Evolutionary conservation across 2,888 invertebrate genomes (phyloP).

Genomic region (Pollenia angustigena): DNA sequence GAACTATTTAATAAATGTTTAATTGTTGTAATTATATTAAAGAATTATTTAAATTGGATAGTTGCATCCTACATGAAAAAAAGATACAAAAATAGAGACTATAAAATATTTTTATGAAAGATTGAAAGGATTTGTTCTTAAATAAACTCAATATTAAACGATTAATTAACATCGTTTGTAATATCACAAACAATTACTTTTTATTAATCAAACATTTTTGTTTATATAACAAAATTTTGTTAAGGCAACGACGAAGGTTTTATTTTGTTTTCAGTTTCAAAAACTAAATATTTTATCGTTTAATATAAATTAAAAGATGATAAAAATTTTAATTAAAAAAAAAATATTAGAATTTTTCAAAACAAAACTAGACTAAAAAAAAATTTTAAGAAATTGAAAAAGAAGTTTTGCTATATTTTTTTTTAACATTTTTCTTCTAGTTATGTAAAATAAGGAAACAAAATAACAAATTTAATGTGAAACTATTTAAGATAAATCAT

Average conservation of each 20-base stretch:
- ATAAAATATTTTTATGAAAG: not conserved
- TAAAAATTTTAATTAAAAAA: too few relatives aligned
- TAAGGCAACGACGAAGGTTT: too few relatives aligned
- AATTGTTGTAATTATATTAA: slow-evolving; percentile 65
- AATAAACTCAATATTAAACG: slow-evolving; percentile 6
- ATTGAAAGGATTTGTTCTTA: not conserved
- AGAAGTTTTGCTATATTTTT: slow-evolving; percentile 17
- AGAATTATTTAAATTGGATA: slow-evolving; percentile 33
- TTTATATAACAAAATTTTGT: too few relatives aligned
- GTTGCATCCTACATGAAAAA: slow-evolving; percentile 33
- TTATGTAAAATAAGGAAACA: not conserved
- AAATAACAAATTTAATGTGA: slow-evolving; percentile 33
- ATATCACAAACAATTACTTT: too few relatives aligned
- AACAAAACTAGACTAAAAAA: too few relatives aligned
- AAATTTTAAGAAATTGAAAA: not conserved
- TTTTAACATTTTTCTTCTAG: slow-evolving; percentile 18
- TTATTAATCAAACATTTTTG: too few relatives aligned
- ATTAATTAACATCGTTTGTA: not conserved
- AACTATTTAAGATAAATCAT: slow-evolving; percentile 46
- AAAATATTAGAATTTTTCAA: too few relatives aligned
- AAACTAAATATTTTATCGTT: too few relatives aligned
- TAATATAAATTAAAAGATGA: too few relatives aligned
- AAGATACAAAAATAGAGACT: slow-evolving; percentile 1
- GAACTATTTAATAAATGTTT: slow-evolving; percentile 70
- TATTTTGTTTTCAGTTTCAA: too few relatives aligned